These are phyloP conservation scores for Eudorcas thomsonii DNA, from an alignment of 2,113 vertebrate genomes.

Conservation along the genomic window DNA sequence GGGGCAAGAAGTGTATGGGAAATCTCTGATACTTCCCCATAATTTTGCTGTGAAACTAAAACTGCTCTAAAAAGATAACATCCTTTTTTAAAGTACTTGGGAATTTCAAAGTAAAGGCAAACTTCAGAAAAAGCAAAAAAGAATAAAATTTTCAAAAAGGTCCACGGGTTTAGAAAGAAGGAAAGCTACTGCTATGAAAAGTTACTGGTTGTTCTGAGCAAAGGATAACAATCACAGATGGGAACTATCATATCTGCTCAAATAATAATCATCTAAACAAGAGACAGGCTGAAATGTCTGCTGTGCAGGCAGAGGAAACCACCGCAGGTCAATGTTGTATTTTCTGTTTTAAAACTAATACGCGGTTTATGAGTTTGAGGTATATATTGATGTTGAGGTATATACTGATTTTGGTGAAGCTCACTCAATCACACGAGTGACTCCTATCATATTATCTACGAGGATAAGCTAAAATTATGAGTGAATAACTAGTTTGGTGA, in stretches of 20 bases:
- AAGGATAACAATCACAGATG: background rate
- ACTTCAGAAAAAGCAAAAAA: background rate
- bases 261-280: background rate
- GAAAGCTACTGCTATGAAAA: background rate
- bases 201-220: background rate
- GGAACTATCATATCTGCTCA: background rate
- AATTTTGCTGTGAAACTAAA: background rate
- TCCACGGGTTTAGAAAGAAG: background rate
- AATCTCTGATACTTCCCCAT: background rate
- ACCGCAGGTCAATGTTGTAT: background rate
- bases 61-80: background rate
- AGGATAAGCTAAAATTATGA: slow-evolving; percentile 45
- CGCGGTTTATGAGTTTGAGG: background rate
- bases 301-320: background rate
- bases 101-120: background rate
- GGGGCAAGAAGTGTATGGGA: background rate
- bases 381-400: background rate
- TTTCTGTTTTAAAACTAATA: background rate
- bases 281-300: background rate
- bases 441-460: background rate
- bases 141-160: background rate
- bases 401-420: background rate
- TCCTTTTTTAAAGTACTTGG: background rate
- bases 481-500: background rate
- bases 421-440: slow-evolving; percentile 5